A percentile compares a stretch with the other conserved stretches of the same genome.
These are phyloP conservation scores for Yponomeuta evonymella DNA, from an alignment of 2,888 invertebrate species.

Conservation along the genomic window DNA sequence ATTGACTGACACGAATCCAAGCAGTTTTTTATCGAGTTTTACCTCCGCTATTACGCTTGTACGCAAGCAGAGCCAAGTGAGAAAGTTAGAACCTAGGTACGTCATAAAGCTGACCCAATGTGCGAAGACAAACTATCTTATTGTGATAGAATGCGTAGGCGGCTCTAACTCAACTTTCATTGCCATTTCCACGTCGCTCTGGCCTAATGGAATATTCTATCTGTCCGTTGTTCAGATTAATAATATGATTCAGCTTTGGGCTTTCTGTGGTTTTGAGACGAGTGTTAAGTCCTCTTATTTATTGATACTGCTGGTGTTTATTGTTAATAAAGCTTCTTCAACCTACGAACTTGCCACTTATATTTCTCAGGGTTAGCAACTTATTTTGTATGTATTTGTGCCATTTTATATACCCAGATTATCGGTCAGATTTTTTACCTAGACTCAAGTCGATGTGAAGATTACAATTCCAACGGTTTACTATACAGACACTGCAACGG, in stretches of 20 bases:
- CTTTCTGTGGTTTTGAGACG: not conserved
- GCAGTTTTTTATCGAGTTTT: not conserved
- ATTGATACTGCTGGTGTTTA: no score
- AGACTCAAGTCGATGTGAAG: no score
- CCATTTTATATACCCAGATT: no score
- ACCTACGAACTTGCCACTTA: no score
- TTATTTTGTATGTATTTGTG: no score
- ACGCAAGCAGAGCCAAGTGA: not conserved
- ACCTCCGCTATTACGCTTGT: not conserved
- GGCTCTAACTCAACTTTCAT: slow-evolving; percentile 15
- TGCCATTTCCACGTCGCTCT: slow-evolving; percentile 14
- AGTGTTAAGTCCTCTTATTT: not conserved
- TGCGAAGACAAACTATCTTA: slow-evolving; percentile 10
- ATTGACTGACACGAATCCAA: no score
- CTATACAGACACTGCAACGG: no score
- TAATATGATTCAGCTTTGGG: not conserved
- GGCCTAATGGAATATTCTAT: slow-evolving; percentile 2
- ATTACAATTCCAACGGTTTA: no score
- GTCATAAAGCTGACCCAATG: slow-evolving; percentile 7
- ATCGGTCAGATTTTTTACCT: no score
- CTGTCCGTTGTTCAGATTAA: not conserved
- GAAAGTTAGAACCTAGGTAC: not conserved
- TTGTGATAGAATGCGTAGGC: slow-evolving; percentile 11
- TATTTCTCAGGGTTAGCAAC: no score
- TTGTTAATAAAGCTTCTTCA: no score